Evolutionary conservation across 2,797 vertebrate genomes (phyloP), one percentile per base, ranked within the genome.

Genomic region (Mareca penelope): DNA sequence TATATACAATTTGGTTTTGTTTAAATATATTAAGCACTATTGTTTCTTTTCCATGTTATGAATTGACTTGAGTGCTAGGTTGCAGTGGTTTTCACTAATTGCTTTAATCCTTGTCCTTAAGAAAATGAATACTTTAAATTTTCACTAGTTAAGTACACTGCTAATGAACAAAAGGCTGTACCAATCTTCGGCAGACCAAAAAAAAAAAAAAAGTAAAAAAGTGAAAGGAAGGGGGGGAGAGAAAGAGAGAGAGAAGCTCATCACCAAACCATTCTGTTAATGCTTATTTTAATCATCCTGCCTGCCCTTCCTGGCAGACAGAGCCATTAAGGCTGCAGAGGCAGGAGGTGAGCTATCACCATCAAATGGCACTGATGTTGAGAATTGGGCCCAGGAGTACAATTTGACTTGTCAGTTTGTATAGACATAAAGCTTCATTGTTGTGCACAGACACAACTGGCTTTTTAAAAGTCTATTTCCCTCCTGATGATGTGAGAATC

Each of bases 371-470:
- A 94, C 96, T 97, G 95, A 95, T 95, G 95, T 81, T 96, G 98
- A 95, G 96, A 98, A 98, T 88, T 97, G 95, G 97, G 95, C 98
- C 97, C 97, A 18, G 92, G 98, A 97, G 98, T 88, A 85, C 96
- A 93, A 95, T 98, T 97, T 97, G 95, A 98, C 97, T 97, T 98
- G 97, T 98, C 98, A 97, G 97, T 98, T 98, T 98, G 98, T 98
- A 98, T 96, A 98, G 97, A 98, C 95, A 94, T 98, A 97, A 97
- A 97, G 96, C 96, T 97, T 96, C 96, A 96, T 95, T 93, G 93
- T 96, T 94, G 96, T 97, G 96, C 94, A 96, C 94, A 97, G 85
- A 88, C 64, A 81, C 96, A 93, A 97, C 94, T 95, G 91, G 94
- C 96, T 97, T 94, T 95, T 97, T 96, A 97, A 96, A 96, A 93